Evolutionary conservation across 2,113 vertebrate genomes (phyloP).

Genomic region (Donacobius atricapilla): DNA sequence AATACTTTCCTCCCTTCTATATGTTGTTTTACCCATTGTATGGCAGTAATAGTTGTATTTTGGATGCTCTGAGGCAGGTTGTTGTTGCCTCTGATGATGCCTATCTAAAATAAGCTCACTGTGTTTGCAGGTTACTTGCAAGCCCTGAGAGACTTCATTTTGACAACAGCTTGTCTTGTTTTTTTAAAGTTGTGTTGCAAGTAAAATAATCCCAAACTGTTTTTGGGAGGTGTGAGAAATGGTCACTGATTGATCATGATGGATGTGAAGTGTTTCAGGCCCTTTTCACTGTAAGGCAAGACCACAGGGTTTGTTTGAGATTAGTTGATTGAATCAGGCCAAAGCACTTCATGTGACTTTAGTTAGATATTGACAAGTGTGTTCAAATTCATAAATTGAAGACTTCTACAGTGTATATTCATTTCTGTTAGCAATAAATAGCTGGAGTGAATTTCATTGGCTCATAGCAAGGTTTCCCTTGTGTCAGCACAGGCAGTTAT

Average conservation of each 20-base stretch:
- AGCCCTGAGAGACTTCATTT: background rate
- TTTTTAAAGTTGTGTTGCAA: background rate
- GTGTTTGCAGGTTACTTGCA: background rate
- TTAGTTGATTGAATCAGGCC: background rate
- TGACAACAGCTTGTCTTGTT: background rate
- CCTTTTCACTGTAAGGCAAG: background rate
- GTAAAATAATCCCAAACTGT: background rate
- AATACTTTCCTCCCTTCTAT: accelerated
- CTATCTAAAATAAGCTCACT: accelerated
- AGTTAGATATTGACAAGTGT: background rate
- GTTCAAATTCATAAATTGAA: background rate
- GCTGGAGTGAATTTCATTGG: background rate
- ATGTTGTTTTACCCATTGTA: background rate
- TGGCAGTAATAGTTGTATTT: background rate
- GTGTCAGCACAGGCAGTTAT: background rate
- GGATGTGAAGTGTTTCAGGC: background rate
- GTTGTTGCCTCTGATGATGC: background rate
- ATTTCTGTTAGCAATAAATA: background rate
- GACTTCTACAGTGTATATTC: background rate
- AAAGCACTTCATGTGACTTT: background rate
- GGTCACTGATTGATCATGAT: background rate
- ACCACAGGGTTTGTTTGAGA: background rate
- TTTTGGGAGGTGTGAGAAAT: background rate
- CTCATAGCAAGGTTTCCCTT: background rate
- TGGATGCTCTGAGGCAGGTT: background rate